These are phyloP conservation scores for Eilema griseolum DNA, from an alignment of 2,888 invertebrate species.

Conservation along the genomic window DNA sequence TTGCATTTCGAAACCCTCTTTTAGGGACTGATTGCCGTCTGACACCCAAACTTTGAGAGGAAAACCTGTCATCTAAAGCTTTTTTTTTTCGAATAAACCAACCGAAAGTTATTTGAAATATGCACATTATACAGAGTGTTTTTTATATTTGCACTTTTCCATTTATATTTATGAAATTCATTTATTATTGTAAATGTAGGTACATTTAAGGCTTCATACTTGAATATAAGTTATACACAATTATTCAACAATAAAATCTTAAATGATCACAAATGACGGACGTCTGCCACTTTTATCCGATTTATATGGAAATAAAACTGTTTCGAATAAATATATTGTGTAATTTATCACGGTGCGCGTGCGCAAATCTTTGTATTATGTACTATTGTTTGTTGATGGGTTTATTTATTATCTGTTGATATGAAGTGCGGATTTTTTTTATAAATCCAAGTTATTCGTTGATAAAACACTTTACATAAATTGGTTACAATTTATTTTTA, in stretches of 20 bases:
- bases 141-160: not conserved
- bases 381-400: slow-evolving; percentile 47
- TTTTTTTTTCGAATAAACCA: not conserved
- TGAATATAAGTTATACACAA: slow-evolving; percentile 19
- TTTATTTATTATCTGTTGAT: slow-evolving; percentile 40
- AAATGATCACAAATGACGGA: slow-evolving; percentile 50
- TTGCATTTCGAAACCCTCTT: too few species aligned
- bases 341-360: slow-evolving; percentile 62
- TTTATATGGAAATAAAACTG: slow-evolving; percentile 70
- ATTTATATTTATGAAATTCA: not conserved
- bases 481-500: slow-evolving; percentile 20
- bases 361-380: slow-evolving; percentile 50
- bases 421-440: slow-evolving; percentile 22
- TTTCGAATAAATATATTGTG: slow-evolving; percentile 59
- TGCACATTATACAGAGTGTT: slow-evolving; percentile 1
- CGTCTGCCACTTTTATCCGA: slow-evolving; percentile 59
- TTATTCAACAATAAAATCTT: slow-evolving; percentile 42
- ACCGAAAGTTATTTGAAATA: not conserved
- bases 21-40: not conserved
- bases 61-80: not conserved
- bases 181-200: not conserved
- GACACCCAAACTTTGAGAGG: not conserved
- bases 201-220: not conserved
- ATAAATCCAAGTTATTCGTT: slow-evolving; percentile 12
- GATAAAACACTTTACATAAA: slow-evolving; percentile 12